Evolutionary conservation across 92 coral and sea anemone species (phyloP).

Genomic region (Galaxea fascicularis): DNA sequence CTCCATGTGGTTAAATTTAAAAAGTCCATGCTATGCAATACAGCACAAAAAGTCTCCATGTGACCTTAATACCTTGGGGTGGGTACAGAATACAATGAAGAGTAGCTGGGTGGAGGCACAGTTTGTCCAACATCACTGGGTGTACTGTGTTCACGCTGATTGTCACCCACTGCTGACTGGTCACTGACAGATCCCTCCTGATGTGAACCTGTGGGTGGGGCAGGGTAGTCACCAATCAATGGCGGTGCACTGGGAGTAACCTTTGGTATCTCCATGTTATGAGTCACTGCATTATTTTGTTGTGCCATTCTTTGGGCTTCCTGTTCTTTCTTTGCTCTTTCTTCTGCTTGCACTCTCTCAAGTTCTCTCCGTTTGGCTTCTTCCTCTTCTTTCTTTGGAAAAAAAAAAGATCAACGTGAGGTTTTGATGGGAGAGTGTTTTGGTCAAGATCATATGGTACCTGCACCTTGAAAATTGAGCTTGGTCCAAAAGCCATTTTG

Average conservation of each 20-base stretch:
- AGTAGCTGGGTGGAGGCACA: conserved; percentile 41
- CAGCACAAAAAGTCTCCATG: too few relatives aligned
- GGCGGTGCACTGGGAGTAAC: conserved; percentile 70
- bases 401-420: background rate
- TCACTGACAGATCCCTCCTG: conserved; percentile 7
- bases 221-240: conserved; percentile 77
- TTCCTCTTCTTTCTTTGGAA: conserved; percentile 63
- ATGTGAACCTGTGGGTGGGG: conserved; percentile 61
- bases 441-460: too few relatives aligned
- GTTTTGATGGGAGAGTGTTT: background rate
- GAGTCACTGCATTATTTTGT: conserved; percentile 32
- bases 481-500: too few relatives aligned
- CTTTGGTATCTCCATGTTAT: conserved; percentile 18
- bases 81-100: conserved; percentile 54
- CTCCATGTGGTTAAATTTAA: background rate
- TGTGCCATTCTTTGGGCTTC: conserved; percentile 56
- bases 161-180: conserved; percentile 45
- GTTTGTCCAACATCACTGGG: conserved; percentile 15
- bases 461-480: too few relatives aligned
- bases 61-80: conserved; percentile 44
- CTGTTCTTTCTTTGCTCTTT: conserved; percentile 60
- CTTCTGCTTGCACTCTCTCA: conserved; percentile 72
- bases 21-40: too few relatives aligned
- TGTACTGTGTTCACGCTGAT: conserved; percentile 64
- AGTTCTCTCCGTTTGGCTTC: conserved; percentile 72